Evolutionary conservation across 2,888 invertebrate genomes (phyloP).

Genomic region (Spisula solida): DNA sequence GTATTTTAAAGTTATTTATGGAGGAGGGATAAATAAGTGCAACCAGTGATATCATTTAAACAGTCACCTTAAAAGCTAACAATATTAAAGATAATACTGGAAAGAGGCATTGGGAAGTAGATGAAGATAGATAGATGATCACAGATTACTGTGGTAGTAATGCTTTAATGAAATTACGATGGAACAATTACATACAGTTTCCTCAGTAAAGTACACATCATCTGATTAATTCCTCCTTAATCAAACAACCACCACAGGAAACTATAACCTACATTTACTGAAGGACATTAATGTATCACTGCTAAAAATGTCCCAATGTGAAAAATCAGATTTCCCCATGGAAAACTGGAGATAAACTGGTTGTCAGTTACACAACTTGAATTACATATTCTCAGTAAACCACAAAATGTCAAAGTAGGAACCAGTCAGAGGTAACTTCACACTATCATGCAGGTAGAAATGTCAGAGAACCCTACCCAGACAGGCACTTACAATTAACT

Average conservation of each 20-base stretch:
- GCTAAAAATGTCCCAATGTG: background rate
- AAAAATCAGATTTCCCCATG: slow-evolving; percentile 8
- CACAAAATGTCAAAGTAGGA: slow-evolving; percentile 13
- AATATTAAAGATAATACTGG: too few relatives aligned
- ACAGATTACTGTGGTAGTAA: too few relatives aligned
- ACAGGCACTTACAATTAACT: background rate
- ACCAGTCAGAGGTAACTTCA: background rate
- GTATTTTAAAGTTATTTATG: too few relatives aligned
- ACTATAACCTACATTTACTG: slow-evolving; percentile 4
- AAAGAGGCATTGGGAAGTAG: too few relatives aligned
- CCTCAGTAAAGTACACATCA: too few relatives aligned
- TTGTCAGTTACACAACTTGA: background rate
- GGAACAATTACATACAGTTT: too few relatives aligned
- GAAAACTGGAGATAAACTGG: background rate
- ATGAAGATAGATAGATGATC: too few relatives aligned
- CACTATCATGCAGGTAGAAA: background rate
- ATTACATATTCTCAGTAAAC: background rate
- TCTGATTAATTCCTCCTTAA: too few relatives aligned
- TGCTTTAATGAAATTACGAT: too few relatives aligned
- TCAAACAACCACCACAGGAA: background rate
- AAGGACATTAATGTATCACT: background rate
- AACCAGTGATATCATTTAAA: too few relatives aligned
- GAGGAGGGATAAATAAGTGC: too few relatives aligned
- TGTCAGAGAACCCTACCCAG: background rate
- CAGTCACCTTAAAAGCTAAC: too few relatives aligned